These are phyloP conservation scores for Lepidocyrtinus sp. DNA, from an alignment of 2,888 invertebrate species.

Conservation along the genomic window DNA sequence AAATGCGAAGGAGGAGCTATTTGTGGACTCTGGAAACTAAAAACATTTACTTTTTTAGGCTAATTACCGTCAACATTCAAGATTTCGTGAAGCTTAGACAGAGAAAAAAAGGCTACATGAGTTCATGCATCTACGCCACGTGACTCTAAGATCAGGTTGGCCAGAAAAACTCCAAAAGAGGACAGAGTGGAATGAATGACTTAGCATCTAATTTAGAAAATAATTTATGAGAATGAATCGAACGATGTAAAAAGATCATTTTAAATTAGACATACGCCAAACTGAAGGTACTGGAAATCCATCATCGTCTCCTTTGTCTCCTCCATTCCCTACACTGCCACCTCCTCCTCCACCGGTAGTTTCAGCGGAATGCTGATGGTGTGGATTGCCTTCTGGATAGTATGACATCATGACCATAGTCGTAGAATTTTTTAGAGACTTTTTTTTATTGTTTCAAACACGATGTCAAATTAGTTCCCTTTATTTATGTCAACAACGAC, in stretches of 20 bases:
- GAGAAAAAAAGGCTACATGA: too few species aligned
- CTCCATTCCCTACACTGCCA: conserved; percentile 41
- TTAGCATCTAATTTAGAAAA: too few species aligned
- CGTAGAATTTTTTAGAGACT: not conserved
- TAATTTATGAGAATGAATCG: too few species aligned
- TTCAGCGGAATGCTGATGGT: conserved; percentile 33
- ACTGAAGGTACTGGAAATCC: conserved; percentile 50
- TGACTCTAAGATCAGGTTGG: too few species aligned
- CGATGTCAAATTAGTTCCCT: not conserved
- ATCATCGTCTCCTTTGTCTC: conserved; percentile 44
- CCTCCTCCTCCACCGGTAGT: conserved; percentile 22
- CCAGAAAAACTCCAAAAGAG: too few species aligned
- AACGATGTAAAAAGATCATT: too few species aligned
- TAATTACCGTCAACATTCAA: not conserved
- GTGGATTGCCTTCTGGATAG: conserved; percentile 46
- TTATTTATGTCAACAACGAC: not conserved
- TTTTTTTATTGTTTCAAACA: not conserved
- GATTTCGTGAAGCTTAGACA: too few species aligned
- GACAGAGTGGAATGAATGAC: too few species aligned
- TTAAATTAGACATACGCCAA: conserved; percentile 59
- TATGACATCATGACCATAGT: conserved; percentile 54
- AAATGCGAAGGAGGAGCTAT: conserved; percentile 37
- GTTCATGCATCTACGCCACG: too few species aligned
- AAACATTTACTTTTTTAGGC: not conserved
- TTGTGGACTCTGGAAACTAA: conserved; percentile 22